Base-by-base conservation (phyloP, 1,140 invertebrate species). In the Condylostylus longicornis region DNA sequence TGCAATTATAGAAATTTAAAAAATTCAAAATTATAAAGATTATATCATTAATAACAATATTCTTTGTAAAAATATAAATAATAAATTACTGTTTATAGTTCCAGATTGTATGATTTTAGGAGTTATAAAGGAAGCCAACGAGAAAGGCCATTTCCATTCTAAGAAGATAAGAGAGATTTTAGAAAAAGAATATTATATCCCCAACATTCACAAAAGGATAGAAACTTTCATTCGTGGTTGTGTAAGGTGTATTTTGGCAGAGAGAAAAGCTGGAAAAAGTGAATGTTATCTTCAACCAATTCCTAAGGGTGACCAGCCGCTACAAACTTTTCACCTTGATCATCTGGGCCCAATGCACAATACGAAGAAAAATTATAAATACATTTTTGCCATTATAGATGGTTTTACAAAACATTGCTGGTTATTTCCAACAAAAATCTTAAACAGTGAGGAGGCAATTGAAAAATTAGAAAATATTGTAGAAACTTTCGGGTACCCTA, bases 401-500 rank as follows among this genome's bases (percentile, higher is more conserved):
- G 54, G 33, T 2, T 65, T 62, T 44, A 49, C 51, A 2, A 64
- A 64, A 31, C 64, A 61, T 46, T 40, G 46, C 10, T 35, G 18
- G 37, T 2, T 32, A 5, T 35, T 30, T 15, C 23, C 27, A 2
- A 35, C 20, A 10, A 42, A 21, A 18, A 31, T 25, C 13, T 34
- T 18, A 13, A 33, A n/a, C 13, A 5, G 9, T 9, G 37, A 39
- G 3, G 37, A 39, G 15, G 37, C n/a, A 3, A 2, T 38, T 13
- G 15, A n/a, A 18, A 38, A 38, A 19, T 20, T 58, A 10, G n/a
- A n/a, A n/a, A n/a, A n/a, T n/a, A n/a, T n/a, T n/a, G n/a, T n/a
- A n/a, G n/a, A n/a, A n/a, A n/a, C n/a, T n/a, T 63, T 61, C 48
- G 57, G 58, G 8, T 48, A 49, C 18, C 58, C 56, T 4, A 14